Evolutionary conservation across 2,113 vertebrate genomes (phyloP), one percentile per base, ranked within the genome.

Genomic region (Lampris megalopsis): DNA sequence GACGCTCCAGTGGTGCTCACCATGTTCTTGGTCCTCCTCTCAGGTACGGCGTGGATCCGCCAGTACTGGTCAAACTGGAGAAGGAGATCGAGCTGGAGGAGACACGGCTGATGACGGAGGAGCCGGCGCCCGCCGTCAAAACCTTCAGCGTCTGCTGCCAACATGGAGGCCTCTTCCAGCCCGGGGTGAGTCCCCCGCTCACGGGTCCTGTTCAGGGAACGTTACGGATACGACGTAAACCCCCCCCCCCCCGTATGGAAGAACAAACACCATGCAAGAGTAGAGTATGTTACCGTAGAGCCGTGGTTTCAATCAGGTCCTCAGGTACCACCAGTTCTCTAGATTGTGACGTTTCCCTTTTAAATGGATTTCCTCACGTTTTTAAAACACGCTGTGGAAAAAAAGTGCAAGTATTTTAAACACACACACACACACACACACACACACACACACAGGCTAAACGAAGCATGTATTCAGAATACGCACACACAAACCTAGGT

Each of bases 51-150:
- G 95, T 99, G 84, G 98, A 99, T 67, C 98, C 98, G 78, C 98
- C 98, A 4, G 96, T 96, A 1, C 88, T 99, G 78, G 95, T 99
- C 80, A 98, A 99, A 92, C 92, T 99, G 73, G 98, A 99, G 94
- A 96, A 99, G 80, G 98, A 99, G 94, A 99, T 99, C 42, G 98
- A 99, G 69, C 83, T 99, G 73, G 98, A 99, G 92, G 97, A 99
- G 86, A 96, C 96, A 0, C 85, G 97, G 85, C 91, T 99, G 56
- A 92, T 95, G 92, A 89, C 93, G 0, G 95, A 96, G 64, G 94
- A 94, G 70, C 92, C 92, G 1, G 93, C 94, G 4, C 87, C 94
- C 0, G 95, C 95, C 0, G 54, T 95, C 58, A 96, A 91, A 77
- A 95, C 95, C 71, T 94, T 95, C 63, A 98, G 97, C 11, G 94